Base-by-base conservation (phyloP, 2,797 vertebrate species). In the Pseudomugil tenellus region DNA sequence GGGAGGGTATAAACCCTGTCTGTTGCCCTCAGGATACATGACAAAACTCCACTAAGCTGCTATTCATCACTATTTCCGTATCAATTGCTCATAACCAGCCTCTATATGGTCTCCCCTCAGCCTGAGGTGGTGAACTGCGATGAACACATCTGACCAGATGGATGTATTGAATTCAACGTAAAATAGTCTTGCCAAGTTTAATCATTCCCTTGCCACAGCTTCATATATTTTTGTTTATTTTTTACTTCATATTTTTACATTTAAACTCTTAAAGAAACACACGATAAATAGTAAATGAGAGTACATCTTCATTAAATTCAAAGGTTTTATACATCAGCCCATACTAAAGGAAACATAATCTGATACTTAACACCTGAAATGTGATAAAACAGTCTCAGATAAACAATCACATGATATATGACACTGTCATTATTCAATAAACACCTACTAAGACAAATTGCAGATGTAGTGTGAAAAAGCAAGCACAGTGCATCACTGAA, bases 111-210 rank as follows among this genome's bases (percentile, higher is more conserved):
- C 46, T 5, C 25, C 11, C 59, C 52, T 2, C 63, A 53, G 23
- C 54, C 21, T n/a, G 34, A 25, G 72, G 53, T 46, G 32, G 72
- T 55, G 51, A 73, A n/a, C n/a, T n/a, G n/a, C n/a, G n/a, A n/a
- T n/a, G n/a, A n/a, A n/a, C n/a, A n/a, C n/a, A n/a, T n/a, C n/a
- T n/a, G n/a, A n/a, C n/a, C n/a, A n/a, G n/a, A n/a, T n/a, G n/a
- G n/a, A 67, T 57, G 72, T 70, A 70, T 13, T 58, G 51, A 72
- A 53, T 14, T 65, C 34, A 35, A 14, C 29, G 9, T 28, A 55
- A 63, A 31, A 29, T 56, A 19, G 59, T 9, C 35, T 49, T 54
- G 39, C 53, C n/a, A 67, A 75, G 63, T 52, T 75, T 58, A 66
- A 12, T 28, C 1, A 17, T 51, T 35, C 29, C 53, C 34, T 35